These are phyloP conservation scores for Sphenopsis melanotis DNA, from an alignment of 2,797 vertebrate genomes.

Conservation along the genomic window DNA sequence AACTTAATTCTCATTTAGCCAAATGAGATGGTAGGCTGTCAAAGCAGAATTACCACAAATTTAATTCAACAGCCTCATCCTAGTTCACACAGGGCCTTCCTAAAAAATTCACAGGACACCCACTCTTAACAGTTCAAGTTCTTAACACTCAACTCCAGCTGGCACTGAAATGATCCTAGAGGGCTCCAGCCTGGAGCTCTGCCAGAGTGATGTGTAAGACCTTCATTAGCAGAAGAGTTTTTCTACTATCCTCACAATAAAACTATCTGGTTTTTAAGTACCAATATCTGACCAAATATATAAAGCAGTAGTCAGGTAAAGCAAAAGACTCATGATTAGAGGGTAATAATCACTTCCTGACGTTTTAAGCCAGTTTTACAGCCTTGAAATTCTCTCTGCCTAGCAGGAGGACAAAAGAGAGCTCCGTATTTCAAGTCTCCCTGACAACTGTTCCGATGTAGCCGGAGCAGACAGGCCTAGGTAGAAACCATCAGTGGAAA, in stretches of 20 bases:
- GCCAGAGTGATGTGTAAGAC: rapidly evolving
- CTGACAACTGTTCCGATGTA: neutral
- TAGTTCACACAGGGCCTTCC: neutral
- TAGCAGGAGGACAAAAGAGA: neutral
- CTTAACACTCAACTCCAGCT: neutral
- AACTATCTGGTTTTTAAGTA: neutral
- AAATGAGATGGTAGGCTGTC: neutral
- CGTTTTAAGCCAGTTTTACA: neutral
- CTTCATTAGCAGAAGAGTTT: rapidly evolving
- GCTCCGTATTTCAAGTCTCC: neutral
- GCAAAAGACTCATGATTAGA: rapidly evolving
- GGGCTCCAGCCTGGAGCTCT: neutral
- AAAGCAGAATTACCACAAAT: neutral
- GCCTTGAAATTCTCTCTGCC: neutral
- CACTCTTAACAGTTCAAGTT: neutral
- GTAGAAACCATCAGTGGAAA: rapidly evolving
- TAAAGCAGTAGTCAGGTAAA: neutral
- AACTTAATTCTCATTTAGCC: neutral
- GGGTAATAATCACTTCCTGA: neutral
- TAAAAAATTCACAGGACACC: neutral
- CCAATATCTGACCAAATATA: neutral
- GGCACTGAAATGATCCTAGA: neutral
- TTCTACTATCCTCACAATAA: neutral
- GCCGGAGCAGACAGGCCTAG: rapidly evolving
- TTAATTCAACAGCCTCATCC: neutral